Evolutionary conservation across 2,888 invertebrate genomes (phyloP).

Genomic region (Heliconius ethilla): DNA sequence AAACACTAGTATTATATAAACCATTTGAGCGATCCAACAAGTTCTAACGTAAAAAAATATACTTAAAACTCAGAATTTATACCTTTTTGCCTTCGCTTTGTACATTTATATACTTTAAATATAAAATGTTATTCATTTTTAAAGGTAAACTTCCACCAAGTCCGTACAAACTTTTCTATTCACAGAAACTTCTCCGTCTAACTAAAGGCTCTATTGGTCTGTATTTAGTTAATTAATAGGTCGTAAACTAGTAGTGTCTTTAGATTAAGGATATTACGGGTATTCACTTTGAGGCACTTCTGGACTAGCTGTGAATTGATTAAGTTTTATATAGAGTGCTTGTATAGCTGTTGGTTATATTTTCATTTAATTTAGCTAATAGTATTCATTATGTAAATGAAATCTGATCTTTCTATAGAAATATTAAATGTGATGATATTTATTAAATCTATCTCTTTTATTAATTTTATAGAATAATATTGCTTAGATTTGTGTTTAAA

Average conservation of each 20-base stretch:
- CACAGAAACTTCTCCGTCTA: conserved; percentile 17
- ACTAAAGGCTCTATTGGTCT: conserved; percentile 30
- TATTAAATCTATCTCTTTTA: too few relatives aligned
- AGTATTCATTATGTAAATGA: neutral
- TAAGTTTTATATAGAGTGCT: conserved; percentile 27
- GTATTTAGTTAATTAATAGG: conserved; percentile 46
- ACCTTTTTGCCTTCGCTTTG: neutral
- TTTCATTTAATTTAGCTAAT: neutral
- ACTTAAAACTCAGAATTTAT: neutral
- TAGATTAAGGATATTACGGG: conserved; percentile 39
- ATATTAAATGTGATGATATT: too few relatives aligned
- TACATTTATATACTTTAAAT: conserved; percentile 3
- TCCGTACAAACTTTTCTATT: conserved; percentile 24
- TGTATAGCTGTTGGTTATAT: conserved; percentile 15
- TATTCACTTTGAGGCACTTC: conserved; percentile 40
- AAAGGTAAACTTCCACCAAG: conserved; percentile 8
- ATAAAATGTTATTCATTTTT: conserved; percentile 22
- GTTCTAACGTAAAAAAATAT: neutral
- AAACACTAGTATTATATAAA: neutral
- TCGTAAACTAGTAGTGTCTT: conserved; percentile 43
- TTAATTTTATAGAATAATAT: too few relatives aligned
- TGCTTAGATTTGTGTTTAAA: too few relatives aligned
- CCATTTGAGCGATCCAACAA: neutral
- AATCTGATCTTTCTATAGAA: neutral
- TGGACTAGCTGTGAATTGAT: conserved; percentile 40